Percentiles rank a stretch among this genome's conserved stretches.
Conservation (phyloP, 2,797 vertebrate species). For the Xiphophorus birchmanni region DNA sequence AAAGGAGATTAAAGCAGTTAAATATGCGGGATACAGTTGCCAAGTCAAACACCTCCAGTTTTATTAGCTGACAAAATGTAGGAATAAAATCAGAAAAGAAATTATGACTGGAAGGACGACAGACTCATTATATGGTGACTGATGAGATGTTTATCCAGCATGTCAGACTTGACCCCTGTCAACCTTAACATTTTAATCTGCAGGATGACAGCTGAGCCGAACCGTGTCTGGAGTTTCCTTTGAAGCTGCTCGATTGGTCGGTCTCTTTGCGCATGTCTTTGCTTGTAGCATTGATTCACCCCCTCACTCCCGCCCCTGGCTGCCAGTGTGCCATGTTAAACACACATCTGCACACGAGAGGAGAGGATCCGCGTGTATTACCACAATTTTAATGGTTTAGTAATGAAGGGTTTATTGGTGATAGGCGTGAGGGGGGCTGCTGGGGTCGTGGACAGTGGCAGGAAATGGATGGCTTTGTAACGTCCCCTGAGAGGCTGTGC, state of each 20-base stretch:
- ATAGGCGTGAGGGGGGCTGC: slow-evolving; percentile 54
- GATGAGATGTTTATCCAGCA: slow-evolving; percentile 59
- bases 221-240: slow-evolving; percentile 54
- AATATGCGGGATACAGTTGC: background rate
- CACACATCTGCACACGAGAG: slow-evolving; percentile 30
- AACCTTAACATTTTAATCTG: slow-evolving; percentile 82
- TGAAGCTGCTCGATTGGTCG: slow-evolving; percentile 18
- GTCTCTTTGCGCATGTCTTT: slow-evolving; percentile 17
- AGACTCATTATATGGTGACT: slow-evolving; percentile 44
- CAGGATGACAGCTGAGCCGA: slow-evolving; percentile 76
- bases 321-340: slow-evolving; percentile 11
- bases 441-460: slow-evolving; percentile 60
- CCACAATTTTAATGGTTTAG: slow-evolving; percentile 77
- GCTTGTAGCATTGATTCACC: slow-evolving; percentile 53
- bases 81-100: background rate
- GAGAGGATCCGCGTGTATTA: slow-evolving; percentile 77
- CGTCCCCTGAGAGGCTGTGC: slow-evolving; percentile 66
- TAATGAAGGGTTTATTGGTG: slow-evolving; percentile 80
- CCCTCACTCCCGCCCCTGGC: background rate
- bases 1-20: background rate
- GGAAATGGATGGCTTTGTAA: slow-evolving; percentile 67
- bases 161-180: slow-evolving; percentile 73
- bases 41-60: background rate
- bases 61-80: background rate
- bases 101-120: slow-evolving; percentile 2